Conservation (phyloP, 2,888 invertebrate genomes). For the Trissolcus japonicus region DNA sequence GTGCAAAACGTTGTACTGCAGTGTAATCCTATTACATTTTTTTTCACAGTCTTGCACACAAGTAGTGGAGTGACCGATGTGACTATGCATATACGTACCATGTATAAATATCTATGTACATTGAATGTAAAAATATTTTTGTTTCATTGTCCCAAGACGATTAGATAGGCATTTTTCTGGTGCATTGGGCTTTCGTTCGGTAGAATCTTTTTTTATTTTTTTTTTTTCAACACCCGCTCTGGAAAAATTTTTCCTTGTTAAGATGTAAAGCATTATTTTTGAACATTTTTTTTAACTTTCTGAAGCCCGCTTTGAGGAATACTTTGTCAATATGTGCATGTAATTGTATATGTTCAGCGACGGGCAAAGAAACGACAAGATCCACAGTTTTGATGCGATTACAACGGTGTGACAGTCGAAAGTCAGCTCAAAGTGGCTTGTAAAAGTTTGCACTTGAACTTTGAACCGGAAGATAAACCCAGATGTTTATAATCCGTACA, state of each 20-base stretch:
- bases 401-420: no score
- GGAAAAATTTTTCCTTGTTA: no score
- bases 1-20: no score
- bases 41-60: background rate
- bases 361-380: slow-evolving; percentile 13
- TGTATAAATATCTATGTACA: slow-evolving; percentile 50
- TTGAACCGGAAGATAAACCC: no score
- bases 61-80: slow-evolving; percentile 1
- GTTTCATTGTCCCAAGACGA: slow-evolving; percentile 34
- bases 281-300: background rate
- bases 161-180: slow-evolving; percentile 17
- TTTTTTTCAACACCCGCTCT: background rate
- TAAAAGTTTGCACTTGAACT: no score
- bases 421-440: no score
- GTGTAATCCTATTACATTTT: background rate
- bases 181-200: slow-evolving; percentile 50
- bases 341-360: slow-evolving; percentile 59
- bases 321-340: slow-evolving; percentile 64
- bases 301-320: slow-evolving; percentile 32
- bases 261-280: no score
- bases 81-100: slow-evolving; percentile 31
- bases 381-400: background rate
- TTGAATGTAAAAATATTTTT: slow-evolving; percentile 42
- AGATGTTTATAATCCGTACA: no score
- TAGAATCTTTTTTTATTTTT: slow-evolving; percentile 27